Evolutionary conservation across 2,113 vertebrate species (phyloP).

Genomic region (Microtus pennsylvanicus): DNA sequence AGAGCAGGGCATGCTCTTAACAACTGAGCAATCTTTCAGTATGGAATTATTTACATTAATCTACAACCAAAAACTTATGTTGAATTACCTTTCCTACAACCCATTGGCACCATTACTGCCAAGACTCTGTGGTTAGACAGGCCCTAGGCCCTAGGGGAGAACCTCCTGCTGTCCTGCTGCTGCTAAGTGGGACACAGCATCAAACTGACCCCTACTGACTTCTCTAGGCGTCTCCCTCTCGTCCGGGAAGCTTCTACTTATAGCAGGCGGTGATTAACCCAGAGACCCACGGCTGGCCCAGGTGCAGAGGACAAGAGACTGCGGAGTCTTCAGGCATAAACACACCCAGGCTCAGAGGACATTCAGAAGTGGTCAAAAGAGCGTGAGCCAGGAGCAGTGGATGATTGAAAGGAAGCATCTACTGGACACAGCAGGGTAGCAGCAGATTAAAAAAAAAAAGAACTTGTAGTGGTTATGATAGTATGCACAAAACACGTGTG

Average conservation of each 20-base stretch:
- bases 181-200: background rate
- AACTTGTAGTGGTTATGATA: background rate
- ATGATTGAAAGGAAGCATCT: background rate
- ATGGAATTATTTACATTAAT: background rate
- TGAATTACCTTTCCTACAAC: background rate
- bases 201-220: background rate
- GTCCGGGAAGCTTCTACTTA: background rate
- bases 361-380: background rate
- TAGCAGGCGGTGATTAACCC: background rate
- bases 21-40: background rate
- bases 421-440: background rate
- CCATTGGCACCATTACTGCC: background rate
- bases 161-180: background rate
- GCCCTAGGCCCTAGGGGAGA: background rate
- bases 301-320: background rate
- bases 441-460: background rate
- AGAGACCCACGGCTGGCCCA: background rate
- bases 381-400: background rate
- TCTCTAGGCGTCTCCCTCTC: background rate
- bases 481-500: background rate
- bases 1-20: background rate
- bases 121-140: background rate
- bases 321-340: background rate
- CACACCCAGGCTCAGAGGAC: background rate
- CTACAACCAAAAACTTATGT: background rate